These are phyloP conservation scores for Sycobia sp. DNA, from an alignment of 1,140 invertebrate genomes.

Conservation along the genomic window DNA sequence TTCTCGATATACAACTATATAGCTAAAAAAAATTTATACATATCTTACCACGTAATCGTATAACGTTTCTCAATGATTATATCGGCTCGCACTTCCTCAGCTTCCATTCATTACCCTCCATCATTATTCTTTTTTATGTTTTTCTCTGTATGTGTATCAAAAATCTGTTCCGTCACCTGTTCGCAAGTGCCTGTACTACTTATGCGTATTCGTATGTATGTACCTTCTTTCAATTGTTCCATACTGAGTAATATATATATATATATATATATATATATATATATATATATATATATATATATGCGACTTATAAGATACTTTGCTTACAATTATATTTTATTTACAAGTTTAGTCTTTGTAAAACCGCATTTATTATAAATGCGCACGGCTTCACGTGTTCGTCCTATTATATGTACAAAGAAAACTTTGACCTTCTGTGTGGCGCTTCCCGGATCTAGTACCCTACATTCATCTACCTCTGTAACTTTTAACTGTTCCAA, in stretches of 20 bases:
- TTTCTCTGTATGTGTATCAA: background rate
- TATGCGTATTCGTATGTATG: background rate
- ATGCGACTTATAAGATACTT: slow-evolving; percentile 28
- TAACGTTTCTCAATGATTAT: slow-evolving; percentile 38
- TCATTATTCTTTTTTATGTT: background rate
- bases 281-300: no score
- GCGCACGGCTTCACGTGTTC: background rate
- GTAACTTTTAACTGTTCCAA: no score
- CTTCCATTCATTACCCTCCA: no score
- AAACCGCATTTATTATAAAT: slow-evolving; percentile 10
- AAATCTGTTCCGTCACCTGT: background rate
- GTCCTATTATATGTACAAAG: slow-evolving; percentile 36
- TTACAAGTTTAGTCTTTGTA: slow-evolving; percentile 32
- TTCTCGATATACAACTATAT: slow-evolving; percentile 52
- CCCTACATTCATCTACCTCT: no score
- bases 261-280: no score
- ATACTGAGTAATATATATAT: slow-evolving; percentile 22
- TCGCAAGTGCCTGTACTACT: no score
- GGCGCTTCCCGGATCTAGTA: no score
- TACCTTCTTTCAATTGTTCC: background rate
- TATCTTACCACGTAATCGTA: slow-evolving; percentile 46
- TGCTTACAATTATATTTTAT: slow-evolving; percentile 31
- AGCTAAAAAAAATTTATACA: slow-evolving; percentile 48
- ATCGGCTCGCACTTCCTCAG: no score
- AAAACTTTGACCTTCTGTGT: no score